Conservation (phyloP, 1,140 invertebrate species). For the Aradophagus sp. region DNA sequence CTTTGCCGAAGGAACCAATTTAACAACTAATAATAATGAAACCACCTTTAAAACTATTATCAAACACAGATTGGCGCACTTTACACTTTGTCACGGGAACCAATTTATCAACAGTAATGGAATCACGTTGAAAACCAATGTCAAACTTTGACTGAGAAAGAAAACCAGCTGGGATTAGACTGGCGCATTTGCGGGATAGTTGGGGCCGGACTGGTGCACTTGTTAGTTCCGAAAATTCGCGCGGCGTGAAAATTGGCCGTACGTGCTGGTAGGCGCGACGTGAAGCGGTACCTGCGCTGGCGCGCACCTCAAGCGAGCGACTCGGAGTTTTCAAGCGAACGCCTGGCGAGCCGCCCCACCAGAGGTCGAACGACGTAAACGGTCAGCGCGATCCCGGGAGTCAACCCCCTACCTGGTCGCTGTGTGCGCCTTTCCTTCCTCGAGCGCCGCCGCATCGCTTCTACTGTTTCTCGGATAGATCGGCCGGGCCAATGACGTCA, state of each 20-base stretch:
- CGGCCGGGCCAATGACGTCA: constrained; percentile 67
- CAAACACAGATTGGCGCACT: no score
- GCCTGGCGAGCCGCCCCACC: constrained; percentile 67
- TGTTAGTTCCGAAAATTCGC: no score
- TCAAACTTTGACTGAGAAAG: no score
- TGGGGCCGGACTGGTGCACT: no score
- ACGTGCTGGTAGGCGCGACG: constrained; percentile 23
- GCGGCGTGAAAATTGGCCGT: constrained; percentile 41
- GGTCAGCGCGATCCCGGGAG: constrained; percentile 52
- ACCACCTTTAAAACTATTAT: no score
- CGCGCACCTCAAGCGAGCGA: constrained; percentile 68
- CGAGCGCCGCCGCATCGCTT: constrained; percentile 45
- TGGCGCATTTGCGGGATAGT: no score
- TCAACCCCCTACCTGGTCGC: constrained; percentile 49
- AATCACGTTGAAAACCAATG: constrained; percentile 24
- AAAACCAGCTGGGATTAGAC: no score
- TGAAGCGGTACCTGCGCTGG: constrained; percentile 65
- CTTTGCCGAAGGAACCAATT: no score
- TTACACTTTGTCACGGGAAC: no score
- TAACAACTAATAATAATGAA: no score
- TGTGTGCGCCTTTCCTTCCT: constrained; percentile 47
- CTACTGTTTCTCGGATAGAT: constrained; percentile 63
- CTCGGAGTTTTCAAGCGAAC: constrained; percentile 65
- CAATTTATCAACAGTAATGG: no score
- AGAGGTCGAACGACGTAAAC: constrained; percentile 51